A percentile compares a stretch with the other conserved stretches of the same genome.
phyloP scores from a whole-genome alignment of 2,797 vertebrate species.

The Protosalanx chinensis region DNA sequence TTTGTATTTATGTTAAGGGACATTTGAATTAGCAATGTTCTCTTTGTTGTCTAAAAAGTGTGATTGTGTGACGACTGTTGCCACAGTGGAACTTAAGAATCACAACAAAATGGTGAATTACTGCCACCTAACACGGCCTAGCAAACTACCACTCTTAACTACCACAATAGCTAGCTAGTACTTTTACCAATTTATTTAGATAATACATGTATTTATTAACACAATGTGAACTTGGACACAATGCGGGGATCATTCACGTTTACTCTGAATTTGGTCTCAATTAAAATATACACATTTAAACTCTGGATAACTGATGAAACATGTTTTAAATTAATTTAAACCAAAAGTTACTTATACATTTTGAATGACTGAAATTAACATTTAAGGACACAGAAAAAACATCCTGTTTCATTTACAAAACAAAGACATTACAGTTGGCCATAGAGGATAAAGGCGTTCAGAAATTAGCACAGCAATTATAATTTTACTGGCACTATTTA shows the following conservation, averaged over 20 bases:
- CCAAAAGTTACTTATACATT: neutral
- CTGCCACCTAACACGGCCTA: neutral
- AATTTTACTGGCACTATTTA: slow-evolving; percentile 50
- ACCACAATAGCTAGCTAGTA: no score
- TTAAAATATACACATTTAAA: neutral
- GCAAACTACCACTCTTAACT: no score
- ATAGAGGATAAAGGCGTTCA: neutral
- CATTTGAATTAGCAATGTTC: no score
- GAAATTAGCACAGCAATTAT: slow-evolving; percentile 38
- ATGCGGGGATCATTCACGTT: neutral
- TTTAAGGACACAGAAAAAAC: neutral
- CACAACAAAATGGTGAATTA: neutral
- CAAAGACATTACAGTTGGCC: slow-evolving; percentile 11
- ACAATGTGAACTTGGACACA: neutral
- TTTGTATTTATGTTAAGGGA: no score
- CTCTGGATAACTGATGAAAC: neutral
- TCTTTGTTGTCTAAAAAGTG: no score
- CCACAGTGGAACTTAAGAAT: neutral
- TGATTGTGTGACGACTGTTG: neutral
- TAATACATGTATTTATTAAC: neutral
- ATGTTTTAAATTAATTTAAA: neutral
- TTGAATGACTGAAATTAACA: neutral
- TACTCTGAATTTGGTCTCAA: neutral
- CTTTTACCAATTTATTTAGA: neutral
- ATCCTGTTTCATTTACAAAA: neutral